Percentiles rank a stretch among this genome's conserved stretches.
These are phyloP conservation scores for Ormyrus nitidulus DNA, from an alignment of 2,888 invertebrate species.

Conservation along the genomic window DNA sequence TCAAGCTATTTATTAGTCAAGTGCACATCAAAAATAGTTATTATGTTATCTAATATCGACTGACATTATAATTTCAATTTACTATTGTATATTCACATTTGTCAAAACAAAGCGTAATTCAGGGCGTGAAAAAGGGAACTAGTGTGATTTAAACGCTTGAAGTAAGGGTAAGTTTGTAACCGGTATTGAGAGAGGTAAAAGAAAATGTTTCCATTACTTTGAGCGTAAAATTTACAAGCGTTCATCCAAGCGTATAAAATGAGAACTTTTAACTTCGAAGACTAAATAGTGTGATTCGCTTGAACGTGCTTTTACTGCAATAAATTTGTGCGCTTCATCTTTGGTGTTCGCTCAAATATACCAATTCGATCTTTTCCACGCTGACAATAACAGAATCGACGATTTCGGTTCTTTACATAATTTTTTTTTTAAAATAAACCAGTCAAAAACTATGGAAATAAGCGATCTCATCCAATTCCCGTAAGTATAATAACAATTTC, in stretches of 20 bases:
- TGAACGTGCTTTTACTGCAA: constrained; percentile 20
- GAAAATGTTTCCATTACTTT: constrained; percentile 42
- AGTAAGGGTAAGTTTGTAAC: background rate
- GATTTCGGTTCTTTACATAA: background rate
- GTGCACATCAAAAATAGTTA: too few species aligned
- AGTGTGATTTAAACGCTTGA: constrained; percentile 1
- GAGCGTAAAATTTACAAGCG: constrained; percentile 33
- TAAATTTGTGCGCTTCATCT: constrained; percentile 29
- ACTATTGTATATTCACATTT: too few species aligned
- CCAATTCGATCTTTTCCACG: background rate
- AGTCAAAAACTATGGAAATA: too few species aligned
- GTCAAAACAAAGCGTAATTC: too few species aligned
- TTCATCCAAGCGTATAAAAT: constrained; percentile 6
- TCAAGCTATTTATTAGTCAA: too few species aligned
- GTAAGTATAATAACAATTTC: too few species aligned
- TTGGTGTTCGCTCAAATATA: background rate
- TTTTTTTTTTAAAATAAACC: too few species aligned
- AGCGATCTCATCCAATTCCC: too few species aligned
- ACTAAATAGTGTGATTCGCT: background rate
- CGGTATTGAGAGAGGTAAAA: background rate
- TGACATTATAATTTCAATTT: too few species aligned
- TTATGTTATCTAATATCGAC: too few species aligned
- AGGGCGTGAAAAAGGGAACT: too few species aligned
- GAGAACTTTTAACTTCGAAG: constrained; percentile 31
- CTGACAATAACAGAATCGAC: constrained; percentile 34